phyloP scores from a whole-genome alignment of 2,888 invertebrate genomes.

The Pheosia tremula region DNA sequence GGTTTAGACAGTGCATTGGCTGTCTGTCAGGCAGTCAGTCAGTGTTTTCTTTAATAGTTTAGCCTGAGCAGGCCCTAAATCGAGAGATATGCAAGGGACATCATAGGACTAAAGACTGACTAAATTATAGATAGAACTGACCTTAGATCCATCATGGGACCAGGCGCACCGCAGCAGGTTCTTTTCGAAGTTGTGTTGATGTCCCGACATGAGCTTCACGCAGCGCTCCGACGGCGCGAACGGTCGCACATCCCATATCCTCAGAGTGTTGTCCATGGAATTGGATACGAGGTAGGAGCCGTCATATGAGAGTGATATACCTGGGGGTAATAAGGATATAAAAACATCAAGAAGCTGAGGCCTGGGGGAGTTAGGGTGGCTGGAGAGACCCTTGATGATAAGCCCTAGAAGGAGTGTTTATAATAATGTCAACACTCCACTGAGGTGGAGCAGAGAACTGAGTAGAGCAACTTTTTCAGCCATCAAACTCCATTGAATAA shows the following conservation, averaged over 20 bases:
- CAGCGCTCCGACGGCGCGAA: conserved; percentile 97
- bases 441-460: too few species aligned
- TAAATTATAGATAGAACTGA: neutral
- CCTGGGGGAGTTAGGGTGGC: too few species aligned
- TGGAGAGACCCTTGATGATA: too few species aligned
- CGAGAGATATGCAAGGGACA: neutral
- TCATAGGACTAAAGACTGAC: neutral
- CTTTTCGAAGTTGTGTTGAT: conserved; percentile 99
- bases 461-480: too few species aligned
- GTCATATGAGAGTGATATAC: conserved; percentile 92
- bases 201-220: conserved; percentile 95
- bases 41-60: too few species aligned
- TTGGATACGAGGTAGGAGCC: conserved; percentile 97
- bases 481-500: too few species aligned
- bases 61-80: too few species aligned
- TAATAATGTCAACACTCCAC: too few species aligned
- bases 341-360: too few species aligned
- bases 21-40: too few species aligned
- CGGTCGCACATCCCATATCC: conserved; percentile 98
- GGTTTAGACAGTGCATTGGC: too few species aligned
- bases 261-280: conserved; percentile 97
- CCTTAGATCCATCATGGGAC: conserved; percentile 96
- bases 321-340: conserved; percentile 39
- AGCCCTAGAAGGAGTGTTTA: too few species aligned
- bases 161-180: conserved; percentile 97